Percentiles rank a stretch among this genome's conserved stretches.
Evolutionary conservation across 2,888 invertebrate genomes (phyloP).

Genomic region (Xestia c-nigrum): DNA sequence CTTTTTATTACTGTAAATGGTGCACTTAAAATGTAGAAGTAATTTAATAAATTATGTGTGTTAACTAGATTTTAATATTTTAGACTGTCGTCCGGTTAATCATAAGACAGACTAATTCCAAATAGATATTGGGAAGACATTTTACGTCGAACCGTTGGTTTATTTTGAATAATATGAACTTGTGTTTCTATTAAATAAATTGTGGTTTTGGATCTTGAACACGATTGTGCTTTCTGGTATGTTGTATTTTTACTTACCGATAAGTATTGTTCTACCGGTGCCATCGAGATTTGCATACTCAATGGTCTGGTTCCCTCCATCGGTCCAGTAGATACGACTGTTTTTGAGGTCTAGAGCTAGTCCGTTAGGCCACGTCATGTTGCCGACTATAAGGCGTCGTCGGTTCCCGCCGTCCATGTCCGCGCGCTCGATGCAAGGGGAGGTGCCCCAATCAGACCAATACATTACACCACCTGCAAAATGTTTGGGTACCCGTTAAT

Average conservation of each 20-base stretch:
- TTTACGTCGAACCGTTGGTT: not conserved
- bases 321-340: constrained; percentile 96
- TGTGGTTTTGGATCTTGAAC: not conserved
- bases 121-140: not conserved
- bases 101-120: not conserved
- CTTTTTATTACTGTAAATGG: not conserved
- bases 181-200: not conserved
- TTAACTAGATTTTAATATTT: not conserved
- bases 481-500: not conserved
- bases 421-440: constrained; percentile 95
- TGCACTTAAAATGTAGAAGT: not conserved
- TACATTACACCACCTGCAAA: constrained; percentile 94
- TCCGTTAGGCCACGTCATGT: constrained; percentile 96
- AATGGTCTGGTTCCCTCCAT: constrained; percentile 94
- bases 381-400: constrained; percentile 91
- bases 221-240: not conserved
- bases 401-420: constrained; percentile 96
- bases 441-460: constrained; percentile 97
- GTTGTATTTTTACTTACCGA: constrained; percentile 86
- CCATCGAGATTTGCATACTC: constrained; percentile 96
- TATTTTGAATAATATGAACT: not conserved
- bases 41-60: not conserved
- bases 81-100: not conserved
- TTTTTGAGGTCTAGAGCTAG: constrained; percentile 94
- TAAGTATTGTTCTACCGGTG: constrained; percentile 91